Evolutionary conservation across 1,140 invertebrate species (phyloP).

Genomic region (Lepidurus packardi): DNA sequence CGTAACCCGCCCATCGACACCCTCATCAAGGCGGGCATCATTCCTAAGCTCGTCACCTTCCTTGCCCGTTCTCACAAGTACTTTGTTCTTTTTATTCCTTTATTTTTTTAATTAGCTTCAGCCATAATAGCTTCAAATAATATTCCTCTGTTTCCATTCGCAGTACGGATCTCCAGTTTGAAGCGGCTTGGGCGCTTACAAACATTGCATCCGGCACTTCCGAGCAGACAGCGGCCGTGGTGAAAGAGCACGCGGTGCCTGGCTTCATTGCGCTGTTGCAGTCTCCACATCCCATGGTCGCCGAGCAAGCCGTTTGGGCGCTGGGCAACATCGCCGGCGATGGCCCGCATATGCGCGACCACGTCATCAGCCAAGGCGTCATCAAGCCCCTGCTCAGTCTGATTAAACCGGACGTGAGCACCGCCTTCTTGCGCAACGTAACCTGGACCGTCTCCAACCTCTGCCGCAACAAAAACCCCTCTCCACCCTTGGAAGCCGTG

Average conservation of each 20-base stretch:
- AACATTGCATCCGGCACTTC: conserved; percentile 96
- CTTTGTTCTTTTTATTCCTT: conserved; percentile 37
- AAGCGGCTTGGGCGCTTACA: conserved; percentile 95
- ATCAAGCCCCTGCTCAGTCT: conserved; percentile 61
- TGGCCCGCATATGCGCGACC: conserved; percentile 66
- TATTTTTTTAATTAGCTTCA: not conserved
- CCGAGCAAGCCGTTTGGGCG: conserved; percentile 96
- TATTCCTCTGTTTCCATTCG: conserved; percentile 38
- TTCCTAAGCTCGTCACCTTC: conserved; percentile 76
- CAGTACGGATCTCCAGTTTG: conserved; percentile 87
- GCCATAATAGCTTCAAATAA: conserved; percentile 19
- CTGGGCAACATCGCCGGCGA: conserved; percentile 95
- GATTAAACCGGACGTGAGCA: conserved; percentile 50
- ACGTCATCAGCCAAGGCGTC: conserved; percentile 60
- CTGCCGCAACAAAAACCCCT: conserved; percentile 84
- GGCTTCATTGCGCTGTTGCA: conserved; percentile 70
- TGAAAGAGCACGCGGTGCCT: conserved; percentile 78
- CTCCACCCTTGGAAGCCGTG: conserved; percentile 68
- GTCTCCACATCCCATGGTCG: conserved; percentile 70
- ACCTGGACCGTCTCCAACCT: conserved; percentile 91
- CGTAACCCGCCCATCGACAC: conserved; percentile 88
- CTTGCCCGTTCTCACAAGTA: conserved; percentile 64
- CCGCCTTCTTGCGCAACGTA: conserved; percentile 56
- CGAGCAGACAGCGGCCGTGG: conserved; percentile 79
- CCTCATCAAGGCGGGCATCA: conserved; percentile 78